These are phyloP conservation scores for Chinchilla lanigera DNA, from an alignment of 2,113 vertebrate genomes.

Conservation along the genomic window DNA sequence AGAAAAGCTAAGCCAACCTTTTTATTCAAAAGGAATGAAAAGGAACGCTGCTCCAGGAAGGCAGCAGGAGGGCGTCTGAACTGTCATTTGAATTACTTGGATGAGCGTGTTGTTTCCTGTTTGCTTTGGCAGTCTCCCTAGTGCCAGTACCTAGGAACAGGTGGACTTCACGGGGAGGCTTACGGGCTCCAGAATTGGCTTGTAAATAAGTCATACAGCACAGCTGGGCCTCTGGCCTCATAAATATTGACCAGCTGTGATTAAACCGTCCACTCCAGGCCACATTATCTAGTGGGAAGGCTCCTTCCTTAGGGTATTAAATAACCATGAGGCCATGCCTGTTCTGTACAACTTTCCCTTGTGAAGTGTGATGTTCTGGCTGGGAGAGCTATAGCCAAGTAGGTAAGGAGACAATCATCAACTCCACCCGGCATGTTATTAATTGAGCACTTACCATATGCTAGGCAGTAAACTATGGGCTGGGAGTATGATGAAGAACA, in stretches of 20 bases:
- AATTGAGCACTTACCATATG: neutral
- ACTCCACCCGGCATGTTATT: neutral
- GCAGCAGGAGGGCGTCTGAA: neutral
- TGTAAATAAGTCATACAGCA: conserved; percentile 62
- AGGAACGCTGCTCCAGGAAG: neutral
- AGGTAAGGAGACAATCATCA: neutral
- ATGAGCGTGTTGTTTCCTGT: neutral
- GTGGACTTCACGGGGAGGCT: conserved; percentile 52
- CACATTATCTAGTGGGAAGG: conserved; percentile 38
- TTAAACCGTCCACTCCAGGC: conserved; percentile 28
- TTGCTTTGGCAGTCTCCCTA: neutral
- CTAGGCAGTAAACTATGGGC: neutral
- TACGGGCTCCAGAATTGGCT: conserved; percentile 25
- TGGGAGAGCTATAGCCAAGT: neutral
- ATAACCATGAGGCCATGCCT: conserved; percentile 9
- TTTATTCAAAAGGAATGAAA: conserved; percentile 30
- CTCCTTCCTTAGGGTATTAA: conserved; percentile 69
- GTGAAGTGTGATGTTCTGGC: neutral
- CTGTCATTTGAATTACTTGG: neutral
- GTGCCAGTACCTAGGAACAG: neutral
- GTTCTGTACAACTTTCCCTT: neutral
- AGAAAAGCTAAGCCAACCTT: conserved; percentile 13
- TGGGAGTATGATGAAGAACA: neutral
- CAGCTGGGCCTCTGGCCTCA: conserved; percentile 62
- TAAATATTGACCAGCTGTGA: conserved; percentile 75